These are phyloP conservation scores for Pocillopora verrucosa DNA, from an alignment of 64 coral and sea anemone species.

Conservation along the genomic window DNA sequence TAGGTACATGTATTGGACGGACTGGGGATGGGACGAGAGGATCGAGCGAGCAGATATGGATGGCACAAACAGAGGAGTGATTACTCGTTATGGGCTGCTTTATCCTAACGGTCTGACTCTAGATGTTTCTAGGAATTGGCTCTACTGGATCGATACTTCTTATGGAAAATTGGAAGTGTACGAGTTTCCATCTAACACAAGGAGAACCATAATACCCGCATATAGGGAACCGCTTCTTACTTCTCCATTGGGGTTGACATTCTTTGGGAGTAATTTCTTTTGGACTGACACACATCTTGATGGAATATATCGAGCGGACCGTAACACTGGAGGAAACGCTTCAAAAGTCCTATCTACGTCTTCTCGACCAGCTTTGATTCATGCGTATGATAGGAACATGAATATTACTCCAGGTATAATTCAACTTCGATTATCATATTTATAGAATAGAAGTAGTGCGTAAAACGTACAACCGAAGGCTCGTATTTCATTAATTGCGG, in stretches of 20 bases:
- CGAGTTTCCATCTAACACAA: background rate
- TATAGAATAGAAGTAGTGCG: background rate
- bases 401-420: background rate
- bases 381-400: background rate
- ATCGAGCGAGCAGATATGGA: conserved; percentile 61
- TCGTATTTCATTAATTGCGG: too few relatives aligned
- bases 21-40: conserved; percentile 24
- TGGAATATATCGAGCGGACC: conserved; percentile 7
- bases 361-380: background rate
- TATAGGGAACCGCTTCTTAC: background rate
- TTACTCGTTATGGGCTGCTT: conserved; percentile 27
- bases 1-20: conserved; percentile 50
- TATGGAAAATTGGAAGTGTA: conserved; percentile 46
- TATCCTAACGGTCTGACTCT: conserved; percentile 62
- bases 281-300: background rate
- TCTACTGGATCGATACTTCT: conserved; percentile 64
- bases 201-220: background rate
- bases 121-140: conserved; percentile 25
- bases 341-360: background rate
- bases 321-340: background rate
- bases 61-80: conserved; percentile 39
- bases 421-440: background rate
- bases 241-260: conserved; percentile 14
- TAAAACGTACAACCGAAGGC: background rate
- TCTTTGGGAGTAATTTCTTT: background rate